Conservation (phyloP, 64 coral and sea anemone genomes). For the Acropora yongei region DNA sequence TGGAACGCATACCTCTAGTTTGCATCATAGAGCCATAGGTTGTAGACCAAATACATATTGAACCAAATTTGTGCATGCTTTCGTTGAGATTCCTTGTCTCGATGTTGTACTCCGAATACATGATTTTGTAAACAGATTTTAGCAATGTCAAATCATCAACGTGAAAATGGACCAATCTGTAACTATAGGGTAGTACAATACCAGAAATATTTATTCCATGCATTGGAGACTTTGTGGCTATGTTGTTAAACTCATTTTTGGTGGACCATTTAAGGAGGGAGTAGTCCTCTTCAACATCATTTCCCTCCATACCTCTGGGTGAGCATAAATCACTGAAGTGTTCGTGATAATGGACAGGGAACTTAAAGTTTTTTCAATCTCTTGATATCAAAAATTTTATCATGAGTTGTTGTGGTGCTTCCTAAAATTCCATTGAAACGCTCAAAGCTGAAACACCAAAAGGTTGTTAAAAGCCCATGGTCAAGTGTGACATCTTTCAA, state of each 20-base stretch:
- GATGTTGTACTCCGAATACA: constrained; percentile 12
- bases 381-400: constrained; percentile 26
- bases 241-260: constrained; percentile 37
- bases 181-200: constrained; percentile 3
- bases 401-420: constrained; percentile 21
- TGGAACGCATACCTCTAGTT: neutral
- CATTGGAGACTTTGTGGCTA: constrained; percentile 28
- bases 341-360: neutral
- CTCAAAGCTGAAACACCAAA: too few species aligned
- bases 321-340: neutral
- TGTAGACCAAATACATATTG: constrained; percentile 38
- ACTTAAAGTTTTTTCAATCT: neutral
- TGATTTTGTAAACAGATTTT: constrained; percentile 58
- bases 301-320: neutral
- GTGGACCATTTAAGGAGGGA: constrained; percentile 22
- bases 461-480: too few species aligned
- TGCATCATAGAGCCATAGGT: constrained; percentile 61
- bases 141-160: constrained; percentile 54
- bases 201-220: constrained; percentile 30
- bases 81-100: neutral
- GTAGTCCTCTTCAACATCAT: constrained; percentile 15
- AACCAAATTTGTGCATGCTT: constrained; percentile 62
- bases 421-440: constrained; percentile 4
- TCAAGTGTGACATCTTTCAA: too few species aligned
- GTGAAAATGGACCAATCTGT: constrained; percentile 51